Evolutionary conservation across 2,113 vertebrate species (phyloP).

Genomic region (Rhadina sibilatrix): DNA sequence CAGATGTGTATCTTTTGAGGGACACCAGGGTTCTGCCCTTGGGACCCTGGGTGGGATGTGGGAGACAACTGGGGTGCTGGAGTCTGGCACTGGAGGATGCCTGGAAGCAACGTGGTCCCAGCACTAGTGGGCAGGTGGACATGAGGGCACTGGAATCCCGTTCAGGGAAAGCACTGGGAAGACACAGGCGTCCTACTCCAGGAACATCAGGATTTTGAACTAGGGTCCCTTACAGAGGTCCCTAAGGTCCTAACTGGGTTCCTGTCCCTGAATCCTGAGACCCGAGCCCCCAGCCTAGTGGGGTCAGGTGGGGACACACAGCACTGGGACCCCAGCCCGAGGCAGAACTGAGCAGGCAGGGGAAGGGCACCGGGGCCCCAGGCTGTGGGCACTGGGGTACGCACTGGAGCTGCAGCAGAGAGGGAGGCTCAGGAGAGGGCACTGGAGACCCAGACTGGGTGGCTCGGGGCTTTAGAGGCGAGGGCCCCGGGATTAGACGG

Average conservation of each 20-base stretch:
- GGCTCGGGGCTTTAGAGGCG: neutral
- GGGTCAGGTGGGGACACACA: neutral
- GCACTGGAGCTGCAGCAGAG: neutral
- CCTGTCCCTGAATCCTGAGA: neutral
- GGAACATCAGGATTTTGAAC: neutral
- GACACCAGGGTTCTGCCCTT: neutral
- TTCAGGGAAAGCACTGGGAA: neutral
- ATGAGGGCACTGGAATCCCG: fast-evolving
- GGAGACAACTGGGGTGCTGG: neutral
- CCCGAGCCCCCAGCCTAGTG: neutral
- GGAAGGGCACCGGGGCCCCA: neutral
- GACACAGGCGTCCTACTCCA: neutral
- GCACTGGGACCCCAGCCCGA: neutral
- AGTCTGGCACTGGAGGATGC: neutral
- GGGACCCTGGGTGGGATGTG: neutral
- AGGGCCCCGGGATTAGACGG: neutral
- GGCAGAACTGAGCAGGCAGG: neutral
- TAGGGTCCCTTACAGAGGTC: neutral
- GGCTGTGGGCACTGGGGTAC: neutral
- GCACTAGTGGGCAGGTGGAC: neutral
- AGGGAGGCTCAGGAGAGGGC: neutral
- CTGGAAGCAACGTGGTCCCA: neutral
- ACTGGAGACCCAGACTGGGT: neutral
- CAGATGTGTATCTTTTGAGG: too few species aligned
- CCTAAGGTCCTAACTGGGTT: neutral